Percentiles rank a stretch among this genome's conserved stretches.
Conservation (phyloP, 1,140 invertebrate species). For the Sinella curviseta region DNA sequence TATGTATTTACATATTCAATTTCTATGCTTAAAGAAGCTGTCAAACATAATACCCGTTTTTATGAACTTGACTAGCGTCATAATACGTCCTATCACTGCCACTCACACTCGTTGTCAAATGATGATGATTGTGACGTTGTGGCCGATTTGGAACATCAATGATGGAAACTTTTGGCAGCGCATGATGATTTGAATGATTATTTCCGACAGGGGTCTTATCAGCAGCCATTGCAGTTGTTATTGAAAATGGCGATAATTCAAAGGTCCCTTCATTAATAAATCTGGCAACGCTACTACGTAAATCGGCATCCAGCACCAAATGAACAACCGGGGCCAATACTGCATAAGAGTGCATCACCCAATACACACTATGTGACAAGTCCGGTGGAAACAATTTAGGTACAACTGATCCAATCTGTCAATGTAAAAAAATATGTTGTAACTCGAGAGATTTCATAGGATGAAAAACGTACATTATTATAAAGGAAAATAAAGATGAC, state of each 20-base stretch:
- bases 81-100: background rate
- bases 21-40: background rate
- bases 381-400: conserved; percentile 44
- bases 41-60: background rate
- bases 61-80: background rate
- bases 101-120: background rate
- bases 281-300: background rate
- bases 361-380: conserved; percentile 46
- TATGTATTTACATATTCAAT: too few species aligned
- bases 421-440: background rate
- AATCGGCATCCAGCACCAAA: conserved; percentile 37
- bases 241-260: background rate
- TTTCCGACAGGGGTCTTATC: background rate
- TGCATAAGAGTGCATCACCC: conserved; percentile 47
- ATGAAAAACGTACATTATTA: background rate
- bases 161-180: background rate
- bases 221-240: background rate
- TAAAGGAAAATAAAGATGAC: background rate
- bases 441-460: background rate
- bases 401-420: conserved; percentile 43
- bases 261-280: conserved; percentile 18
- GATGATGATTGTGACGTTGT: background rate
- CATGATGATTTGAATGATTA: background rate
- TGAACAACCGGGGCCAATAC: conserved; percentile 42
- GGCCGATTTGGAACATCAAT: background rate